Base-by-base conservation (phyloP, 2,888 invertebrate species). In the Andricus curvator region DNA sequence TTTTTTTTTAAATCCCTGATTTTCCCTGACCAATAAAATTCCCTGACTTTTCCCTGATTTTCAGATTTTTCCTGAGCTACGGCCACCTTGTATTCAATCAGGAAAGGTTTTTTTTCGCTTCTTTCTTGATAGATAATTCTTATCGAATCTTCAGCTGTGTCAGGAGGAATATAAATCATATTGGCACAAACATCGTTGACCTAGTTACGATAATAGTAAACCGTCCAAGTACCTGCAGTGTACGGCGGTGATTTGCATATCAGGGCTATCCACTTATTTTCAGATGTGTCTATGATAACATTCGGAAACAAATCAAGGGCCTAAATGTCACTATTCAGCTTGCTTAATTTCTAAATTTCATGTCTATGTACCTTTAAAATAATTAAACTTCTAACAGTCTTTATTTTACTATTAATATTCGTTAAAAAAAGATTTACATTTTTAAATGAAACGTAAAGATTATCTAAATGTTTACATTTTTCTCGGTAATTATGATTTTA, bases 161-260 rank as follows among this genome's bases (percentile, higher is more conserved):
- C 20, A 48, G 20, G 20, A 20, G 51, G 51, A 48, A 51, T 70
- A 70, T 83, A 82, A 83, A 84, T 85, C 84, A 82, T 82, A 85
- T 83, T 82, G 80, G 82, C 80, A 77, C 82, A 82, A 82, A 82
- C 83, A 81, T 84, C 80, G 83, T 81, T 88, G 88, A 89, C 88
- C 89, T 85, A 88, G 86, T 88, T 89, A 84, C 82, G 82, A 60
- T 85, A 84, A 85, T 84, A 81, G 80, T 80, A 81, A 81, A 79
- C 68, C 78, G 64, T 29, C 33, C 68, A 56, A 66, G 70, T 84
- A 82, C 81, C 84, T 83, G 83, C 84, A 83, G 79, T 84, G 78
- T 76, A 76, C 84, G 84, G 66, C 86, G 78, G 83, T 86, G 83
- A 86, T 87, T 87, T 86, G 84, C 86, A 86, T 86, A 86, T 85